phyloP scores from a whole-genome alignment of 2,797 vertebrate species.

The Euthynnus affinis region DNA sequence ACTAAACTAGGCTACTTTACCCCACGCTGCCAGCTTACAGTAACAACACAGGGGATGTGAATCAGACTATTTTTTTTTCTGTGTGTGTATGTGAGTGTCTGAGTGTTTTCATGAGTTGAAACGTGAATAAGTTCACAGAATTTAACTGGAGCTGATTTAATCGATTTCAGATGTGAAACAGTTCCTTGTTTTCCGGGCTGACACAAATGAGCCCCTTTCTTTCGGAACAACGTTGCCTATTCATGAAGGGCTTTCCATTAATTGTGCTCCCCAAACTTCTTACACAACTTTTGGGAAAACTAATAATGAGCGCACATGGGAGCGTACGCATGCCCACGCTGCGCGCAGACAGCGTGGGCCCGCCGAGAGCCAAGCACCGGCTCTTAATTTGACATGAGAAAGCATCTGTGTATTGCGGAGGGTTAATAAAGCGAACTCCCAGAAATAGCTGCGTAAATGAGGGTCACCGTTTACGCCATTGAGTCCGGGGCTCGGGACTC shows the following conservation, averaged over 20 bases:
- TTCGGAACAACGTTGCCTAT: conserved; percentile 53
- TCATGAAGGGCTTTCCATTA: conserved; percentile 45
- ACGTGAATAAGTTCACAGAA: conserved; percentile 14
- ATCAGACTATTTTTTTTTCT: neutral
- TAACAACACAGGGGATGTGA: neutral
- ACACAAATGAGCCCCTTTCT: conserved; percentile 27
- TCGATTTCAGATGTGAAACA: conserved; percentile 7
- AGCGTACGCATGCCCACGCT: conserved; percentile 62
- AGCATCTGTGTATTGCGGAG: conserved; percentile 25
- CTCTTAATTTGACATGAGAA: conserved; percentile 46
- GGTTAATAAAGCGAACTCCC: conserved; percentile 44
- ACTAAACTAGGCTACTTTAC: conserved; percentile 29
- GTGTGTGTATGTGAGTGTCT: too few species aligned
- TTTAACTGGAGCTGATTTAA: neutral
- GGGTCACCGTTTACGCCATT: conserved; percentile 49
- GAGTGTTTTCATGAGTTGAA: conserved; percentile 16
- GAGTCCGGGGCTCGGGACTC: conserved; percentile 26
- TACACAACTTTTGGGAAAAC: conserved; percentile 66
- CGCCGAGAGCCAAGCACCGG: conserved; percentile 9
- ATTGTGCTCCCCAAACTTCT: conserved; percentile 54
- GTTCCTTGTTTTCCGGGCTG: conserved; percentile 17
- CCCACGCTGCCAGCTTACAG: neutral
- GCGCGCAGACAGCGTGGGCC: conserved; percentile 31
- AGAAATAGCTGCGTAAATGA: conserved; percentile 55
- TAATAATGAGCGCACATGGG: conserved; percentile 63